Evolutionary conservation across 2,113 vertebrate genomes (phyloP).

Genomic region (Pelvicachromis taeniatus): DNA sequence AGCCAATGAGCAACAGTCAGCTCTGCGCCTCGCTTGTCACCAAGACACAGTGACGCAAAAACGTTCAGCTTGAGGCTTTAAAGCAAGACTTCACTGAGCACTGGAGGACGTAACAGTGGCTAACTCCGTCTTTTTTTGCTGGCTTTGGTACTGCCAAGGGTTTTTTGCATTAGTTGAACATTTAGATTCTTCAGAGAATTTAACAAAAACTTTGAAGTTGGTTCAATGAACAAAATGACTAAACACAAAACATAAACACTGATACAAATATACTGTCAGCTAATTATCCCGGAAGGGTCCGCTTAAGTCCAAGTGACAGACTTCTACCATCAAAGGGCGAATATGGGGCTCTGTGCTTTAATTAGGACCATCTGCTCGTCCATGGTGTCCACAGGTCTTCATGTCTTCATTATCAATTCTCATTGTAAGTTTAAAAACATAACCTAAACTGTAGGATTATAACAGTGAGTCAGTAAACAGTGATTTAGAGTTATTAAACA

Average conservation of each 20-base stretch:
- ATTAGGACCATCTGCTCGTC: background rate
- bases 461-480: background rate
- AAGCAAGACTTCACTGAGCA: background rate
- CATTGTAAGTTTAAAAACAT: accelerated
- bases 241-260: background rate
- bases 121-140: background rate
- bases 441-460: background rate
- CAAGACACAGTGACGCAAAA: background rate
- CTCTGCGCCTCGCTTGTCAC: background rate
- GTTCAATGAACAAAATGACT: background rate
- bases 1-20: background rate
- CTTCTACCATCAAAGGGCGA: background rate
- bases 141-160: background rate
- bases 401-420: background rate
- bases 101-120: too few relatives aligned
- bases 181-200: background rate
- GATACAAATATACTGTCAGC: background rate
- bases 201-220: background rate
- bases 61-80: background rate
- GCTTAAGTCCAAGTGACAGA: background rate
- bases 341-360: background rate
- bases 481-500: background rate
- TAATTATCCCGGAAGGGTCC: background rate
- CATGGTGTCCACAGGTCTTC: background rate
- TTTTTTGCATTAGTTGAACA: background rate